Base-by-base conservation (phyloP, 2,888 invertebrate species). In the Cryptosula pallasiana region DNA sequence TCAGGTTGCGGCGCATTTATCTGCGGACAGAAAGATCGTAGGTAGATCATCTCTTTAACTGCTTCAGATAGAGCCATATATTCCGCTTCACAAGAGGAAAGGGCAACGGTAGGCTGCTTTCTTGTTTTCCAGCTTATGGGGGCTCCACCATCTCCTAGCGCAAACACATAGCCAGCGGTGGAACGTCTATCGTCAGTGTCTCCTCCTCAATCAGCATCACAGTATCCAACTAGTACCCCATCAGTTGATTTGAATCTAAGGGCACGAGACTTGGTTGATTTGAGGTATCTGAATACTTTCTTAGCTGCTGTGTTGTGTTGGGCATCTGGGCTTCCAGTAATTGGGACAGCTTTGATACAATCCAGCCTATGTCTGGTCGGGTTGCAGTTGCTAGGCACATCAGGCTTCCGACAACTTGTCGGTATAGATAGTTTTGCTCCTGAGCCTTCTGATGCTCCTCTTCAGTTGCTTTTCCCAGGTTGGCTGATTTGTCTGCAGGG, bases 301-400 rank as follows among this genome's bases (percentile, higher is more conserved):
- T 57, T 57, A 23, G 25, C 25, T 16, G 57, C 57, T 5, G 25
- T 57, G 5, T 16, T 25, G 57, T 57, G 13, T 57, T 16, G 20
- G 5, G 57, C 13, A 13, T 23, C 25, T 57, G 57, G 57, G 13
- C 25, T 57, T 57, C 57, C 25, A 57, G 25, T 5, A 57, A 57
- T 25, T 57, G 57, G 25, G 57, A 57, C 5, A 57, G 57, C 57
- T 57, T 57, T 16, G 57, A 57, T 5, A 57, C n/a, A n/a, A 25
- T 57, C 57, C 25, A 57, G 57, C 25, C n/a, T 25, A 57, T 13
- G 25, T 57, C 57, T 23, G 25, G 57, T 25, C 25, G 5, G 5
- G 57, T 57, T 13, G n/a, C 57, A 5, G 57, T 57, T 23, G n/a
- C n/a, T n/a, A 45, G 45, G 20, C 20, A 45, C 20, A 45, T 45